Evolutionary conservation across 2,888 invertebrate species (phyloP), one percentile per base, ranked within the genome.

Genomic region (Enoplolaimus lenunculus): DNA sequence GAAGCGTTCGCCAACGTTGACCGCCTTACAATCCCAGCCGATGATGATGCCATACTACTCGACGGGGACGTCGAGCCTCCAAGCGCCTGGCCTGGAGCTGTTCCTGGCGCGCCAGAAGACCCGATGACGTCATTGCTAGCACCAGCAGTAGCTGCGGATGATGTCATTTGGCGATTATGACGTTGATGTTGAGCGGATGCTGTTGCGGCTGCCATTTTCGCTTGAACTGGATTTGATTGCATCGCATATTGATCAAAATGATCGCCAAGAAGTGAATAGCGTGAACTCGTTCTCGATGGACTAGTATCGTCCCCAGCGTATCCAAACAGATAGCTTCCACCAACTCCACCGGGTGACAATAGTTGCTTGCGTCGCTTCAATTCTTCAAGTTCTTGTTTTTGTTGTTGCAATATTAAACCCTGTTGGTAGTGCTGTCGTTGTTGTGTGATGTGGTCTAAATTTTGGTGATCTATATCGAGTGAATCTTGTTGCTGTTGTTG

Each of bases 171-270:
- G 13, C 64, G 64, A 26, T 57, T 21, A 26, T 57, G 57, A 21
- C 26, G 57, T 71, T 31, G n/a, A 60, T 45, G 71, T 30, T 16
- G 2, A 2, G 21, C 30, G n/a, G n/a, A n/a, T n/a, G n/a, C n/a
- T n/a, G n/a, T n/a, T n/a, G n/a, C n/a, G n/a, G 28, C 66, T 2
- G 3, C 7, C 29, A 16, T 3, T 26, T 70, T 70, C 7, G 7
- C 35, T n/a, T 71, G 68, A 33, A 28, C 66, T n/a, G 71, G 68
- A 45, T 70, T 66, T 70, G 73, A 66, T 26, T 75, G 75, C 73
- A 77, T 73, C 71, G 75, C 90, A 82, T 94, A 94, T 80, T 94
- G 93, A 82, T 93, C 93, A 80, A 92, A 91, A 79, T 91, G 90
- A 82, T 92, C 91, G 79, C 90, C 90, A 76, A 90, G 89, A 28